Conservation (phyloP, 2,113 vertebrate species). For the Nettapus auritus region DNA sequence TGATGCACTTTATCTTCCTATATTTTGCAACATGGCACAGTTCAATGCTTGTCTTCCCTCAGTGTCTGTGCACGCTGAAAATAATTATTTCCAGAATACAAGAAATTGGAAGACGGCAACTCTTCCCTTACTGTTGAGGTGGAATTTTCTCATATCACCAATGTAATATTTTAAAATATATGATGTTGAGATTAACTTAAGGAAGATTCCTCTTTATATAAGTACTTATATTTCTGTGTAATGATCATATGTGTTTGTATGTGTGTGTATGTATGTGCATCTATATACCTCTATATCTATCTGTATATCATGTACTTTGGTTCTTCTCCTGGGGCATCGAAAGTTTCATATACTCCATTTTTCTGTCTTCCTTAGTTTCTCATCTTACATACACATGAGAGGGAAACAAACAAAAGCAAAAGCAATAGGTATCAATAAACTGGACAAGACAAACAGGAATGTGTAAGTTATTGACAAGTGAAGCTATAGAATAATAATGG, state of each 20-base stretch:
- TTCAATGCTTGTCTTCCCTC: not conserved
- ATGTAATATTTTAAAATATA: not conserved
- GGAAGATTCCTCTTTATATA: not conserved
- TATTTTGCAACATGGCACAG: accelerated
- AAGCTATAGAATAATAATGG: not conserved
- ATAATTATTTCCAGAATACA: not conserved
- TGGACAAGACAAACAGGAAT: not conserved
- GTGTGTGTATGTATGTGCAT: not conserved
- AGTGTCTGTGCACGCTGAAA: not conserved
- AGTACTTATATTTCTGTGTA: not conserved
- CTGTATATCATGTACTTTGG: not conserved
- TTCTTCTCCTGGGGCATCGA: not conserved
- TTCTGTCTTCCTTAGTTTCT: not conserved
- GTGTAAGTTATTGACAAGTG: not conserved
- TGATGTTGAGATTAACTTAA: not conserved
- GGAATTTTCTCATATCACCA: not conserved
- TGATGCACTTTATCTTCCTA: not conserved
- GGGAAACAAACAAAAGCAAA: not conserved
- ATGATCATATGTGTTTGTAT: not conserved
- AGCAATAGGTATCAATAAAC: not conserved
- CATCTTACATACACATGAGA: not conserved
- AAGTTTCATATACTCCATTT: not conserved
- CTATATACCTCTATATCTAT: not conserved
- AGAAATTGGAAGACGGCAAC: not conserved
- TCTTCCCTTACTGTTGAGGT: not conserved